A percentile compares a stretch with the other conserved stretches of the same genome.
These are phyloP conservation scores for Montifringilla adamsi DNA, from an alignment of 2,113 vertebrate genomes.

Conservation along the genomic window DNA sequence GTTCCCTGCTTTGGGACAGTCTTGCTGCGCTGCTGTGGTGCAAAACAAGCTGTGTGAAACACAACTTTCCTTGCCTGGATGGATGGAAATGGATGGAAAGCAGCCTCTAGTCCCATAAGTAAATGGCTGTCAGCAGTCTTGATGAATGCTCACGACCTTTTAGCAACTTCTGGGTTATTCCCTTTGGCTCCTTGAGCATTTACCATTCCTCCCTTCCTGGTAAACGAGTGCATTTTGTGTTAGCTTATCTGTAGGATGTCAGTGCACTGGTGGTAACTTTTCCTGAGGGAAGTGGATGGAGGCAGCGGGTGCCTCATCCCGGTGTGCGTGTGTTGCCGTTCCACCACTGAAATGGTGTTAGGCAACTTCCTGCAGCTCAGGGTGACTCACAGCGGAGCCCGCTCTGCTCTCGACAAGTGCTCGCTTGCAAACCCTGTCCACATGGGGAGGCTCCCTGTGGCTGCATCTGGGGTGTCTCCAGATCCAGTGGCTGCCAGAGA, in stretches of 20 bases:
- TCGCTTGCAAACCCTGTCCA: not conserved
- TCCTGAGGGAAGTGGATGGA: not conserved
- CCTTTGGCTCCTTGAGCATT: not conserved
- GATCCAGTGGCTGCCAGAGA: no score
- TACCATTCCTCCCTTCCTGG: rapidly evolving
- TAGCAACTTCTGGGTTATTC: not conserved
- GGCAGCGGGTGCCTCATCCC: not conserved
- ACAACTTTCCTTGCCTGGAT: not conserved
- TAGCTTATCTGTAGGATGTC: rapidly evolving
- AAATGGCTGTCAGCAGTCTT: not conserved
- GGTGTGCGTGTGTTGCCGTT: rapidly evolving
- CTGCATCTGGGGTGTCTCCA: rapidly evolving
- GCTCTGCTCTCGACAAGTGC: not conserved
- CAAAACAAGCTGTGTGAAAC: not conserved
- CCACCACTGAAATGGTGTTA: not conserved
- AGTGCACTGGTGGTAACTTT: not conserved
- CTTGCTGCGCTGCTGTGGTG: rapidly evolving
- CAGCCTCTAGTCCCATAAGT: rapidly evolving
- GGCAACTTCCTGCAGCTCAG: conserved; percentile 18
- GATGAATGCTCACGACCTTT: rapidly evolving
- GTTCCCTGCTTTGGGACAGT: not conserved
- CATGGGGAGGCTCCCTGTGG: not conserved
- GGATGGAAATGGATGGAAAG: not conserved
- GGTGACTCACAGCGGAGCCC: not conserved
- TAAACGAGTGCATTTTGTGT: not conserved